phyloP scores from a whole-genome alignment of 2,797 vertebrate genomes.

The Arnoldichthys spilopterus region DNA sequence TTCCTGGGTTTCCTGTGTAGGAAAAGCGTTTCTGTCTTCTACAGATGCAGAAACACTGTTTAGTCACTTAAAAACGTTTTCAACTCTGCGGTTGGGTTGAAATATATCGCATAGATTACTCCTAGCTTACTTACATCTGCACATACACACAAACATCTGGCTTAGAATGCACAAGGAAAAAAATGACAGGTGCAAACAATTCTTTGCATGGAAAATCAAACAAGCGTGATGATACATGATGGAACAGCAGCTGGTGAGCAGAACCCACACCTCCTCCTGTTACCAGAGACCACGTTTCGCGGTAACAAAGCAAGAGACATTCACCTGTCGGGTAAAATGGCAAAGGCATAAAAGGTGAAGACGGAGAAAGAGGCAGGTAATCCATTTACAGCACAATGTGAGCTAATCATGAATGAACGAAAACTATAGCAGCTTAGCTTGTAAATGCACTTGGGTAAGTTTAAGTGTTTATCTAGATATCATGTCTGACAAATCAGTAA shows the following conservation, averaged over 20 bases:
- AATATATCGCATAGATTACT: neutral
- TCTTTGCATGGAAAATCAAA: conserved; percentile 64
- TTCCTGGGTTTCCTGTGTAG: neutral
- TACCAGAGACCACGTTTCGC: conserved; percentile 58
- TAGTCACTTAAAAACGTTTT: neutral
- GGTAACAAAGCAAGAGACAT: conserved; percentile 60
- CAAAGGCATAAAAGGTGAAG: conserved; percentile 21
- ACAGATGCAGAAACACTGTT: neutral
- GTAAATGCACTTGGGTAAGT: neutral
- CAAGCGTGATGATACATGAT: conserved; percentile 51
- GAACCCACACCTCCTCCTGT: conserved; percentile 49
- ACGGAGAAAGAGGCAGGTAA: conserved; percentile 4
- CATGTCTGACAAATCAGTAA: no score
- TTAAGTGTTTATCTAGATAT: neutral
- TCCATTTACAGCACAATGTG: no score
- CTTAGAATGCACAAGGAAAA: conserved; percentile 54
- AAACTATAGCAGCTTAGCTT: neutral
- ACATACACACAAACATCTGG: conserved; percentile 46
- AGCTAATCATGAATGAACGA: neutral
- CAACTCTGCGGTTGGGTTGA: neutral
- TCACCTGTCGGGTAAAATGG: conserved; percentile 44
- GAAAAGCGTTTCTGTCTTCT: neutral
- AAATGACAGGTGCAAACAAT: conserved; percentile 62
- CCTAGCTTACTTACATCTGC: conserved; percentile 10
- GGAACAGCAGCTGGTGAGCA: conserved; percentile 61